phyloP scores from a whole-genome alignment of 1,140 invertebrate genomes.

The Tetragonula clypearis region DNA sequence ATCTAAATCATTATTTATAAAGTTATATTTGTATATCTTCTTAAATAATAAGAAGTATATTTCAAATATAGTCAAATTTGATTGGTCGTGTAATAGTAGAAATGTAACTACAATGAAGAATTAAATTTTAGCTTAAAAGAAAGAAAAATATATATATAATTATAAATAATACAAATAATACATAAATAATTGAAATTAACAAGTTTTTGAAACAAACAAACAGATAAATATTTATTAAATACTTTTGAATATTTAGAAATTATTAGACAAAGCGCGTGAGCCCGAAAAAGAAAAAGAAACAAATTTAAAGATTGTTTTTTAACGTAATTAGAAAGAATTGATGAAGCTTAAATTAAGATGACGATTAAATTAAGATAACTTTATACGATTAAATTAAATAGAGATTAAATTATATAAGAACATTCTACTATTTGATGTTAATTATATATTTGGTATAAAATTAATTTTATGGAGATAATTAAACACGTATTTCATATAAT shows the following conservation, averaged over 20 bases:
- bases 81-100: neutral
- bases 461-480: conserved; percentile 12
- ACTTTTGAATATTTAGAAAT: neutral
- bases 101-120: neutral
- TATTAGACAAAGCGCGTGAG: neutral
- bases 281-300: neutral
- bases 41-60: neutral
- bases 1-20: neutral
- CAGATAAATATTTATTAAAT: neutral
- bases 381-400: conserved; percentile 23
- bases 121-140: neutral
- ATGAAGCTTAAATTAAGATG: conserved; percentile 3
- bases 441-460: conserved; percentile 31
- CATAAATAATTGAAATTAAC: neutral
- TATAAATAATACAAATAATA: neutral
- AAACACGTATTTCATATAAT: neutral
- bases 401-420: conserved; percentile 38
- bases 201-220: neutral
- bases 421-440: conserved; percentile 7
- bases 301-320: neutral
- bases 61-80: neutral
- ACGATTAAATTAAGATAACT: conserved; percentile 24
- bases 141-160: neutral
- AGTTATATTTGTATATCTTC: neutral
- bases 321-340: conserved; percentile 24